A percentile compares a stretch with the other conserved stretches of the same genome.
These are phyloP conservation scores for Daktulosphaira vitifoliae DNA, from an alignment of 1,140 invertebrate genomes.

Conservation along the genomic window DNA sequence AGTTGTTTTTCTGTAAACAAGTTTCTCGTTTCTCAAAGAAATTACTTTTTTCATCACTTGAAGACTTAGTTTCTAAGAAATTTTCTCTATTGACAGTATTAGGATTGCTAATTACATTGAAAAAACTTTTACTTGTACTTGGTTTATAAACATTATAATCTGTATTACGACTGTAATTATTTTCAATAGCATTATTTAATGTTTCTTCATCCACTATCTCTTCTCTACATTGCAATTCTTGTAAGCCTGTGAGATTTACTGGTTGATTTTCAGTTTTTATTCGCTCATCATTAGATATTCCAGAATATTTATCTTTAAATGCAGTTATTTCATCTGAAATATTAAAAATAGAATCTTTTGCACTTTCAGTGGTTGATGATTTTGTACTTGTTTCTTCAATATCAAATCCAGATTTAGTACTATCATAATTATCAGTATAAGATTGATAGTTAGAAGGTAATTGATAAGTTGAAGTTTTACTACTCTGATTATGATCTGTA, in stretches of 20 bases:
- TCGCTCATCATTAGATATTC: neutral
- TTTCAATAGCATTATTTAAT: neutral
- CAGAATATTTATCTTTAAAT: neutral
- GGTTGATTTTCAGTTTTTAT: neutral
- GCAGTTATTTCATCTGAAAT: no score
- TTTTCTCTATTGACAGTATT: neutral
- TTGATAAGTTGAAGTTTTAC: neutral
- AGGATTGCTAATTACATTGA: neutral
- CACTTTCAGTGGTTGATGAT: neutral
- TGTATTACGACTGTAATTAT: neutral
- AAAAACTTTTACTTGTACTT: neutral
- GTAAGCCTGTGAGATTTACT: neutral
- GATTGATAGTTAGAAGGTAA: neutral
- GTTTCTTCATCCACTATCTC: conserved; percentile 13
- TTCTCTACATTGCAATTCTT: conserved; percentile 12
- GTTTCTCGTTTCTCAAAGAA: neutral
- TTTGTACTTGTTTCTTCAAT: neutral
- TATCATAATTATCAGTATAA: neutral
- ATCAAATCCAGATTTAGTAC: neutral
- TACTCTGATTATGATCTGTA: neutral
- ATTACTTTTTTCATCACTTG: neutral
- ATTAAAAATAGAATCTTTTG: neutral
- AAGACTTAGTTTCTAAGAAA: neutral
- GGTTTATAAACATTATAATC: neutral
- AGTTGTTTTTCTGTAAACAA: neutral